phyloP scores from a whole-genome alignment of 2,888 invertebrate species.

The Augiades crinisus region DNA sequence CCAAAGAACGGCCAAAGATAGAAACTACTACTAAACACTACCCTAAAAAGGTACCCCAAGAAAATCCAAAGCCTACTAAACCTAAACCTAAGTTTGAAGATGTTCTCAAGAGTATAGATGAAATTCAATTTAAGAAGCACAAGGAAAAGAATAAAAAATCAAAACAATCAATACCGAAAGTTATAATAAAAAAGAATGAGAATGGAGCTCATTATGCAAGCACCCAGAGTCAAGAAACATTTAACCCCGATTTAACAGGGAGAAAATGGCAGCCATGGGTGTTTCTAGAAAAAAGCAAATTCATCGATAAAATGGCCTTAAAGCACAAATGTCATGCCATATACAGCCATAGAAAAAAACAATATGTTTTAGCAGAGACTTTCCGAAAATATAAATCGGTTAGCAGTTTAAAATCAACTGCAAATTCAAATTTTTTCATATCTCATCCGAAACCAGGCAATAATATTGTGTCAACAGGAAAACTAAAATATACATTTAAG shows the following conservation, averaged over 20 bases:
- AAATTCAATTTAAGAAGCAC: slow-evolving; percentile 67
- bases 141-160: slow-evolving; percentile 63
- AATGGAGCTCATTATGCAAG: slow-evolving; percentile 76
- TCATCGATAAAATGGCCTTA: slow-evolving; percentile 72
- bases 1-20: slow-evolving; percentile 60
- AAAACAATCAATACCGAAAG: slow-evolving; percentile 68
- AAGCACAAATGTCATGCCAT: slow-evolving; percentile 64
- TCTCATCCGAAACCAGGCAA: slow-evolving; percentile 55
- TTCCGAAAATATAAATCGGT: slow-evolving; percentile 69
- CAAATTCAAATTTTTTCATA: slow-evolving; percentile 60
- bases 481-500: slow-evolving; percentile 71
- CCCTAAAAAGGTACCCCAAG: slow-evolving; percentile 38
- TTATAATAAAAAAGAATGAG: slow-evolving; percentile 72
- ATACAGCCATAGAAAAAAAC: slow-evolving; percentile 62
- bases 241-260: slow-evolving; percentile 72
- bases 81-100: slow-evolving; percentile 78
- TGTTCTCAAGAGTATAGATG: slow-evolving; percentile 76
- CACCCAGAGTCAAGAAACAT: slow-evolving; percentile 46
- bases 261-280: slow-evolving; percentile 80
- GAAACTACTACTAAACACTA: slow-evolving; percentile 38
- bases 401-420: slow-evolving; percentile 50
- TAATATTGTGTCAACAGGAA: slow-evolving; percentile 48
- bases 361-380: slow-evolving; percentile 63
- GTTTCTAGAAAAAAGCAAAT: slow-evolving; percentile 66
- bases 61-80: slow-evolving; percentile 61